Evolutionary conservation across 2,113 vertebrate genomes (phyloP).

Genomic region (Sturnira hondurensis): DNA sequence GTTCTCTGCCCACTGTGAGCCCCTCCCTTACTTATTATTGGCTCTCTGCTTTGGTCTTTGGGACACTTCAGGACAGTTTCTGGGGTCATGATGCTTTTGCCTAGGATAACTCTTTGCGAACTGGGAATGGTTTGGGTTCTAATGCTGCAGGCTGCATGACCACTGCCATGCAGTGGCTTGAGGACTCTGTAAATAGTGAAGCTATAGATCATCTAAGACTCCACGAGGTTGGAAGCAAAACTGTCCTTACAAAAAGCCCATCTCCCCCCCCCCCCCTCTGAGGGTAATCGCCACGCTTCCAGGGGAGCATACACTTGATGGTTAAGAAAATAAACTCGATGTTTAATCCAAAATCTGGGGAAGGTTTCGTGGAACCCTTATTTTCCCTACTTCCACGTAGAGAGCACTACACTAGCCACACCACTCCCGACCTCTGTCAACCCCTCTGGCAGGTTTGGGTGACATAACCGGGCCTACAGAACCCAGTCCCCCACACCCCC

Average conservation of each 20-base stretch:
- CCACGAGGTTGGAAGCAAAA: not conserved
- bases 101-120: not conserved
- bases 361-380: not conserved
- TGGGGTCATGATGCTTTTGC: not conserved
- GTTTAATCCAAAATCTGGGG: not conserved
- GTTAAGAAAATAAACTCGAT: not conserved
- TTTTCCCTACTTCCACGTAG: not conserved
- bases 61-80: not conserved
- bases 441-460: not conserved
- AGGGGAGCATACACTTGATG: not conserved
- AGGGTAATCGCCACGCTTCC: fast-evolving
- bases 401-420: not conserved
- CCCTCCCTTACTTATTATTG: not conserved
- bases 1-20: not conserved
- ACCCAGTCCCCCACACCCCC: no score
- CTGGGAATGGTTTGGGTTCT: not conserved
- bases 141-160: not conserved
- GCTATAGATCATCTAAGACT: not conserved
- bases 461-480: not conserved
- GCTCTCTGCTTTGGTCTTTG: not conserved
- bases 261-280: not conserved
- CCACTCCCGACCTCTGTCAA: not conserved
- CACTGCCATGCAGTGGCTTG: not conserved
- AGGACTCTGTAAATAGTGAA: not conserved
- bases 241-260: not conserved